Percentiles rank a stretch among this genome's conserved stretches.
Evolutionary conservation across 2,113 vertebrate genomes (phyloP).

Genomic region (Seriola rivoliana): DNA sequence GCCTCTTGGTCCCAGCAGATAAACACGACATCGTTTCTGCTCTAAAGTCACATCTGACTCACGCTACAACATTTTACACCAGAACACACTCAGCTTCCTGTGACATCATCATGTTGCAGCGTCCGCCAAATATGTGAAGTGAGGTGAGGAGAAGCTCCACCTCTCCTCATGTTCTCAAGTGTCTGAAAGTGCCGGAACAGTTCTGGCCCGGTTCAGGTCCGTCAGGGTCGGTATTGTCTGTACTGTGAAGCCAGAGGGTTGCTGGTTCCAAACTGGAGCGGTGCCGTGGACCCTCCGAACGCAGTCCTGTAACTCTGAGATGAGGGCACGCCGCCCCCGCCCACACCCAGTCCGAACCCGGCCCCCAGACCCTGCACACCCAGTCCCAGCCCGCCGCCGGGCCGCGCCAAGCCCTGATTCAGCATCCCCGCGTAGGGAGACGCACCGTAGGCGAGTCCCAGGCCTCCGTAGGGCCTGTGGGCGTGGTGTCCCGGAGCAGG

Average conservation of each 20-base stretch:
- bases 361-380: slow-evolving; percentile 55
- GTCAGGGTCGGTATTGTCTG: slow-evolving; percentile 87
- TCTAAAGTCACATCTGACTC: not conserved
- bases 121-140: not conserved
- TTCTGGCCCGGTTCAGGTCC: not conserved
- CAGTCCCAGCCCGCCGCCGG: slow-evolving; percentile 70
- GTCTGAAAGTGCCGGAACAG: not conserved
- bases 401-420: slow-evolving; percentile 83
- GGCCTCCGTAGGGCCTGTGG: slow-evolving; percentile 85
- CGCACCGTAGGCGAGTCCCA: slow-evolving; percentile 86
- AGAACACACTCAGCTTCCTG: not conserved
- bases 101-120: not conserved
- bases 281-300: slow-evolving; percentile 77
- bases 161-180: not conserved
- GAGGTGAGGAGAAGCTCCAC: no score
- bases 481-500: slow-evolving; percentile 82
- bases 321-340: slow-evolving; percentile 37
- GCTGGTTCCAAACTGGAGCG: slow-evolving; percentile 85
- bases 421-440: slow-evolving; percentile 83
- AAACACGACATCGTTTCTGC: slow-evolving; percentile 52
- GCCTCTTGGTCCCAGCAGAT: slow-evolving; percentile 60
- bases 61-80: not conserved
- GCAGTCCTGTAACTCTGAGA: slow-evolving; percentile 90
- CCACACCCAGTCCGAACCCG: slow-evolving; percentile 63
- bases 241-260: slow-evolving; percentile 77